These are phyloP conservation scores for Drosophila birchii DNA, from an alignment of 2,888 invertebrate genomes.

Conservation along the genomic window DNA sequence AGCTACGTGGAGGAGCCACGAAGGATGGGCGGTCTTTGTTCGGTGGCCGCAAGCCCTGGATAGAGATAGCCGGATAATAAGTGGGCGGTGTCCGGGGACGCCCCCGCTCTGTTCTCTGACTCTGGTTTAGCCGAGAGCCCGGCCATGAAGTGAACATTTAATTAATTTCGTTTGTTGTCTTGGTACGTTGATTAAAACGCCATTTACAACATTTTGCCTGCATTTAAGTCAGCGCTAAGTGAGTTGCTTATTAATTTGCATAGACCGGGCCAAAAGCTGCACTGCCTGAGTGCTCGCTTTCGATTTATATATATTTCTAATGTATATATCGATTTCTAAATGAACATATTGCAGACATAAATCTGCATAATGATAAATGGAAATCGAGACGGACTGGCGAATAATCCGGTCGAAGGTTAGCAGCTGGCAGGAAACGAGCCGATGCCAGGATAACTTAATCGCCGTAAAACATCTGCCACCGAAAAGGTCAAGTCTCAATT, in stretches of 20 bases:
- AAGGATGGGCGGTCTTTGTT: slow-evolving; percentile 9
- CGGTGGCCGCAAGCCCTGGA: slow-evolving; percentile 6
- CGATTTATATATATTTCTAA: neutral
- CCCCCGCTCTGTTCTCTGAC: neutral
- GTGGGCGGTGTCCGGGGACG: slow-evolving; percentile 2
- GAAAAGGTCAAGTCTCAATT: slow-evolving; percentile 41
- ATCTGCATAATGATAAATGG: slow-evolving; percentile 40
- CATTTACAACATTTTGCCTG: slow-evolving; percentile 66
- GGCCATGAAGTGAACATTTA: slow-evolving; percentile 67
- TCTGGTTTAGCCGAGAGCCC: slow-evolving; percentile 16
- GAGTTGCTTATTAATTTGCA: slow-evolving; percentile 67
- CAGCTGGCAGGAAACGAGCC: slow-evolving; percentile 8
- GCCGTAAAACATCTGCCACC: slow-evolving; percentile 29
- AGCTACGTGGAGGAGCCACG: slow-evolving; percentile 31
- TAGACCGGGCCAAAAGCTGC: slow-evolving; percentile 14
- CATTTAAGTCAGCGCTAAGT: slow-evolving; percentile 54
- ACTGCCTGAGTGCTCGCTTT: neutral
- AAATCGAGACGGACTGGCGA: slow-evolving; percentile 21
- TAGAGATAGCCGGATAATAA: slow-evolving; percentile 33
- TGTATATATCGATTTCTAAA: slow-evolving; percentile 17
- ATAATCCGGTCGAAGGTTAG: slow-evolving; percentile 19
- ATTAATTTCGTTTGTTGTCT: slow-evolving; percentile 70
- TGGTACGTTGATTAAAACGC: slow-evolving; percentile 67
- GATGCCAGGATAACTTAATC: slow-evolving; percentile 29
- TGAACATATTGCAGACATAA: slow-evolving; percentile 35